Evolutionary conservation across 2,888 invertebrate species (phyloP).

Genomic region (Boloria selene): DNA sequence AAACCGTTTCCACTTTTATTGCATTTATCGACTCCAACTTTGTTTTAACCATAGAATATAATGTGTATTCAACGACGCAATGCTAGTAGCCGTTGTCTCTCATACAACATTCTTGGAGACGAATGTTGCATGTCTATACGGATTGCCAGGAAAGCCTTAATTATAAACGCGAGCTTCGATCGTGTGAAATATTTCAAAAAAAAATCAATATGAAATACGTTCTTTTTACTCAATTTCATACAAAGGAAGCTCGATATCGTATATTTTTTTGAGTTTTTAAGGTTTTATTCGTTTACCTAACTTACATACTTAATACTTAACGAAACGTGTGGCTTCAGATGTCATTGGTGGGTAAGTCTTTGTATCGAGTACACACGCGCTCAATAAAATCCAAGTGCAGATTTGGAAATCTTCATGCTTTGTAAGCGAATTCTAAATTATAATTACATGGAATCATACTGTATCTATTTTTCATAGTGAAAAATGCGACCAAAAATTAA

Average conservation of each 20-base stretch:
- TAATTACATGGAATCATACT: constrained; percentile 36
- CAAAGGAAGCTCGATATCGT: constrained; percentile 67
- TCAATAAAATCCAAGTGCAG: constrained; percentile 49
- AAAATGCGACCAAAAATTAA: constrained; percentile 17
- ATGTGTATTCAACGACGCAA: constrained; percentile 51
- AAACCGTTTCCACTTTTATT: constrained; percentile 60
- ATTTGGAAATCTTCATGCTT: constrained; percentile 51
- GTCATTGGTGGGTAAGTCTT: constrained; percentile 80
- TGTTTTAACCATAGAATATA: constrained; percentile 39
- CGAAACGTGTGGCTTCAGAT: constrained; percentile 77
- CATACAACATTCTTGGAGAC: constrained; percentile 50
- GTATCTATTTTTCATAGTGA: constrained; percentile 18
- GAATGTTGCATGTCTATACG: constrained; percentile 59
- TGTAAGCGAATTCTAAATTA: constrained; percentile 45
- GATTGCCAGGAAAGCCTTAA: constrained; percentile 73
- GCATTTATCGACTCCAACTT: constrained; percentile 34
- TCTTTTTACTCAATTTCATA: constrained; percentile 58
- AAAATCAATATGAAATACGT: constrained; percentile 45
- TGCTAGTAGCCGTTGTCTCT: constrained; percentile 44
- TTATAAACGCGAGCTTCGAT: constrained; percentile 65
- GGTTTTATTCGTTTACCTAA: constrained; percentile 72
- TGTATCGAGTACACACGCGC: constrained; percentile 69
- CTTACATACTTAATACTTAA: constrained; percentile 81
- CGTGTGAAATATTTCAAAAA: constrained; percentile 59
- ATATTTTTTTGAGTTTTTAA: constrained; percentile 64